phyloP scores from a whole-genome alignment of 1,140 invertebrate species.

The Calliphora vicina region DNA sequence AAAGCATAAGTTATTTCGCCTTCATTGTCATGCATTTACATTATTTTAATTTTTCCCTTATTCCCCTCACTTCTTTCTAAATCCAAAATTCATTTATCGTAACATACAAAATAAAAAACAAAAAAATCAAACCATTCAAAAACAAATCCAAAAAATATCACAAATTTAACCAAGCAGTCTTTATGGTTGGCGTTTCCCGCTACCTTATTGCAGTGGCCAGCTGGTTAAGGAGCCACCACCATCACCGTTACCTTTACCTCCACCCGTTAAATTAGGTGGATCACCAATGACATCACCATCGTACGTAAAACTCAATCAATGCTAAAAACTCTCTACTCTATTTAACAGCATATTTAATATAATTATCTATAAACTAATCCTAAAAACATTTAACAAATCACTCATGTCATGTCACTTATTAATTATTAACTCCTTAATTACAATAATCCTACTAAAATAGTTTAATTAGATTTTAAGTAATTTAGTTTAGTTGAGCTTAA shows the following conservation, averaged over 20 bases:
- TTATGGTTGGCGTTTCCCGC: conserved; percentile 91
- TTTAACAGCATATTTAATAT: conserved; percentile 48
- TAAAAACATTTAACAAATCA: not conserved
- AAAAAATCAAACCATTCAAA: not conserved
- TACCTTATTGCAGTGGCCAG: conserved; percentile 87
- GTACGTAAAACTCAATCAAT: conserved; percentile 65
- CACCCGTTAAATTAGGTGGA: conserved; percentile 75
- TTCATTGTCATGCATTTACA: no score
- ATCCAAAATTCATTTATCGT: not conserved
- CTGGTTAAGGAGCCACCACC: conserved; percentile 77
- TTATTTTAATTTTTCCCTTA: not conserved
- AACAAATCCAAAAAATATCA: conserved; percentile 42
- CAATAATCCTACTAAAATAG: no score
- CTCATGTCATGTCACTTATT: not conserved
- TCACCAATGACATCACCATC: conserved; percentile 73
- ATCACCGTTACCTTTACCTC: conserved; percentile 77
- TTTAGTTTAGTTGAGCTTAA: no score
- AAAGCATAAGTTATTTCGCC: no score
- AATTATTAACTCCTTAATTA: no score
- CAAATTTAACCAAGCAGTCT: conserved; percentile 73
- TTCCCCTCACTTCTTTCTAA: not conserved
- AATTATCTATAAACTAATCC: conserved; percentile 29
- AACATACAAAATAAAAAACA: not conserved
- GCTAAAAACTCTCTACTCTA: conserved; percentile 2
- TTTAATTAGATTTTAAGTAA: no score